These are phyloP conservation scores for Bombus waltoni DNA, from an alignment of 1,140 invertebrate species.

Conservation along the genomic window DNA sequence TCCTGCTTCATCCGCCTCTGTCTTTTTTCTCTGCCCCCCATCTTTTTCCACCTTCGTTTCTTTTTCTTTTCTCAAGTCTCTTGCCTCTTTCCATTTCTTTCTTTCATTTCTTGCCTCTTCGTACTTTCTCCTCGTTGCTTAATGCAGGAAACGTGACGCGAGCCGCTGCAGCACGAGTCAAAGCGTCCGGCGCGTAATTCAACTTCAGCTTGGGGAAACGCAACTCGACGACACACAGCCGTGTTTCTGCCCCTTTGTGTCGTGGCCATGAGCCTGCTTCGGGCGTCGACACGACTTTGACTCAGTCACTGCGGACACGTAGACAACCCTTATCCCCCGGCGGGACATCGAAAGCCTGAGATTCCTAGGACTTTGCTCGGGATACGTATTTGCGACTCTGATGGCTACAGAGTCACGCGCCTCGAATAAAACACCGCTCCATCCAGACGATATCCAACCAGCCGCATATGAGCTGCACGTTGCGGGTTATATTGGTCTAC, in stretches of 20 bases:
- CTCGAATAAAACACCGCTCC: constrained; percentile 22
- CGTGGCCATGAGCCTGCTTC: background rate
- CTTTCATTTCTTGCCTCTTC: too few species aligned
- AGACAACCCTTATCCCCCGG: background rate
- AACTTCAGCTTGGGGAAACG: background rate
- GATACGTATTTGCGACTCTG: background rate
- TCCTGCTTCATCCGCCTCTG: background rate
- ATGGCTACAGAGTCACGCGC: constrained; percentile 9
- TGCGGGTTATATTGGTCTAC: background rate
- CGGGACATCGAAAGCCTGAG: background rate
- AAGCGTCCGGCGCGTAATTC: constrained; percentile 36
- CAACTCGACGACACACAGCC: background rate
- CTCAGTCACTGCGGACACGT: background rate
- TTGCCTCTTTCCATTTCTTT: too few species aligned
- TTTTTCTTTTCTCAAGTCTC: too few species aligned
- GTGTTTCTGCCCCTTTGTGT: background rate
- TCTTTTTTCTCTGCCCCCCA: background rate
- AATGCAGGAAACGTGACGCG: background rate
- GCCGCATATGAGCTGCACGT: background rate
- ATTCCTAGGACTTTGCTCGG: constrained; percentile 9
- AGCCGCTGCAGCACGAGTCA: background rate
- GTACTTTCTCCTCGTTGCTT: too few species aligned
- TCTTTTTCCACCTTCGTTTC: background rate
- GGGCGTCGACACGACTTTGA: constrained; percentile 23
- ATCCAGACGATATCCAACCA: background rate